Base-by-base conservation (phyloP, 2,113 vertebrate species). In the Aptenodytes patagonicus region DNA sequence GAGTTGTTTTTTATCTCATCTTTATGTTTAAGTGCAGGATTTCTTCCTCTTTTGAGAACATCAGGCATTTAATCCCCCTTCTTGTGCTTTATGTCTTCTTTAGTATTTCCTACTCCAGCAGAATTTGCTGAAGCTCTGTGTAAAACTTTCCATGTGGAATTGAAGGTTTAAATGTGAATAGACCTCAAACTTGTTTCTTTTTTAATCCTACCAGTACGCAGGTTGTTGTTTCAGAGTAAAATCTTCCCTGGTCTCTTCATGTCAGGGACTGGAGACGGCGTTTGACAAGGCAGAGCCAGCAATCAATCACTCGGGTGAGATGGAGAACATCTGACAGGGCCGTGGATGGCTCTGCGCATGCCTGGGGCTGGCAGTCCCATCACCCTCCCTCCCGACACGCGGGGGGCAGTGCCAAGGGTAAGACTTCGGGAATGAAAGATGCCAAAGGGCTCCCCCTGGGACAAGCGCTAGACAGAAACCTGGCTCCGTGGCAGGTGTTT, bases 301-400 rank as follows among this genome's bases (percentile, higher is more conserved):
- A 4, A 10, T 31, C 32, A 0, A 6, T 58, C 32, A 8, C 80
- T 26, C 0, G 12, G 3, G 46, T 2, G 58, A 31, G 44, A 8
- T 4, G 62, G 65, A 22, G 71, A 82, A 2, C 13, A 0, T 11
- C 1, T 4, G 38, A 6, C 0, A 1, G 1, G 22, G 87, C 49
- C 22, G 34, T 0, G 17, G 46, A 8, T 1, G 26, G 65, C 42
- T 54, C 83, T 3, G 26, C 1, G 4, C 38, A 2, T 5, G 4
- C 7, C n/a, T 2, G 61, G 29, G 31, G 68, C 58, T 29, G 52
- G 49, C 34, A 12, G n/a, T 8, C 19, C 65, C 70, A 19, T 6
- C 36, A 1, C 47, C 13, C 19, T 7, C 61, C 66, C 17, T 40
- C 71, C 44, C 5, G 3, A 9, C 38, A 15, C 3, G 4, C 0